Conservation (phyloP, 2,797 vertebrate species). For the Rhinella marina region DNA sequence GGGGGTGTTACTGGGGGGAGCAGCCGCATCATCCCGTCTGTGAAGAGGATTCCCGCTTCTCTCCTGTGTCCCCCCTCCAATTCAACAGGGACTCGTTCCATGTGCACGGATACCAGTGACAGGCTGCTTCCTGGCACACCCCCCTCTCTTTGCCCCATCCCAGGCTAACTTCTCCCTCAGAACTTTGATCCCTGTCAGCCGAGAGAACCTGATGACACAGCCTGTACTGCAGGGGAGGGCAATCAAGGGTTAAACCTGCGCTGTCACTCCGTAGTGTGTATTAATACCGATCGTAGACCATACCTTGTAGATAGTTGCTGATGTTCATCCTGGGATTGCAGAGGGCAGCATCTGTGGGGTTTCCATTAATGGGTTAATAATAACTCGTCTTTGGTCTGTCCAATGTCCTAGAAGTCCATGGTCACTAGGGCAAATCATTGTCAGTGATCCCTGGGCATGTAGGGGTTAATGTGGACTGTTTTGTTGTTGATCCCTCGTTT, state of each 20-base stretch:
- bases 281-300: too few relatives aligned
- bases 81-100: neutral
- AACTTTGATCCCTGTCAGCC: slow-evolving; percentile 45
- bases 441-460: neutral
- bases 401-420: neutral
- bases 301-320: neutral
- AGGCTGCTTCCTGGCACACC: slow-evolving; percentile 53
- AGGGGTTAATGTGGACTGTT: neutral
- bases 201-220: neutral
- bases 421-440: neutral
- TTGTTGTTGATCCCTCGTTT: neutral
- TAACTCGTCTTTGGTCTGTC: neutral
- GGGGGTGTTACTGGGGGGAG: neutral
- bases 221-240: neutral
- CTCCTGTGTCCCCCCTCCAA: neutral
- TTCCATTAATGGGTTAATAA: neutral
- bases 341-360: neutral
- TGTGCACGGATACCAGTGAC: slow-evolving; percentile 38
- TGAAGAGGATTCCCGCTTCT: neutral
- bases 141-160: slow-evolving; percentile 29
- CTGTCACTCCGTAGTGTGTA: neutral
- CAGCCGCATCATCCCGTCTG: neutral
- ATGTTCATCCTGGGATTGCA: too few relatives aligned
- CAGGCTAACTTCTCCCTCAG: slow-evolving; percentile 44
- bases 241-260: neutral